Evolutionary conservation across 53 echinoderm and acorn worm species (phyloP), one percentile per base, ranked within the genome.

Genomic region (Stichopus horrens): DNA sequence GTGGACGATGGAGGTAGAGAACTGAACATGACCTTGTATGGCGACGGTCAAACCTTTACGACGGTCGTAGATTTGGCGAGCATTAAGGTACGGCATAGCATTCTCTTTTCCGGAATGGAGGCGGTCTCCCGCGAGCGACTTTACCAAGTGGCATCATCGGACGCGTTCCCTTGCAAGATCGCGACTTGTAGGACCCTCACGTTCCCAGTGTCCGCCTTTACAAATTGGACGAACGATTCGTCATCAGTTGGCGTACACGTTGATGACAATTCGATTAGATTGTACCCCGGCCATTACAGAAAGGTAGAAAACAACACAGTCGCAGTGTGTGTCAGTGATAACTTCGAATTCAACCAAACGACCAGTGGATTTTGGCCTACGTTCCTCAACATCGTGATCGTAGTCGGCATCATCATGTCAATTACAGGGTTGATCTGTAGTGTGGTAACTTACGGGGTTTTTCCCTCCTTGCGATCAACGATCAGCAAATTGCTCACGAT

Each of bases 401-500:
- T 84, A 10, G 37, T 11, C 7, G 84, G 84, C 23, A 84, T 37
- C 7, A 14, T 23, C 8, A 23, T 65, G 23, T 84, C 84, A 65
- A 9, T 84, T 9, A 14, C 65, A 13, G 67, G 60, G 8, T 52
- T 84, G 16, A 23, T 23, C 7, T 84, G 60, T 37, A 60, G 84
- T 51, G 19, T 84, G 7, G 11, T 84, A 6, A 84, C 84, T 4
- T 84, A 84, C 59, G 65, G 21, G 10, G 23, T 23, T 5, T 84
- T 84, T 84, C 84, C 84, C 5, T 63, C 59, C 8, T 52, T 84
- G 8, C 59, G 84, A 9, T 58, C 84, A 67, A 60, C 63, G 5
- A 52, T 84, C 4, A 67, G 65, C 23, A 84, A 84, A 67, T 21
- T 84, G 14, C 65, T 84, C 4, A 84, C 63, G 4, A 84, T 84